Evolutionary conservation across 1,140 invertebrate species (phyloP).

Genomic region (Sesamia nonagrioides): DNA sequence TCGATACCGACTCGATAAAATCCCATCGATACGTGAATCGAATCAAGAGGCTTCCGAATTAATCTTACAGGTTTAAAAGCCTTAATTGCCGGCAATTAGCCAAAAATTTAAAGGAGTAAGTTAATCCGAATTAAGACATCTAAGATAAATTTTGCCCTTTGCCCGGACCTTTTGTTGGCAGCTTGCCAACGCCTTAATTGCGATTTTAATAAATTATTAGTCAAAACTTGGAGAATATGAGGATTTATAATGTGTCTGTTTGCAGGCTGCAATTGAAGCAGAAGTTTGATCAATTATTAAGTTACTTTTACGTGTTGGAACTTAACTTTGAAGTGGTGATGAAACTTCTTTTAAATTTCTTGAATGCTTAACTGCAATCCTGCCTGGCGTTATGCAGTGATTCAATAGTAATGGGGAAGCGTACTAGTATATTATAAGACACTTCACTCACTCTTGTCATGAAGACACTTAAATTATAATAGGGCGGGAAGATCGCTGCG

Average conservation of each 20-base stretch:
- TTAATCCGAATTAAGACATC: conserved; percentile 55
- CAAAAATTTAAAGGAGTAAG: conserved; percentile 60
- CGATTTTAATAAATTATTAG: conserved; percentile 64
- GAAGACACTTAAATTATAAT: too few relatives aligned
- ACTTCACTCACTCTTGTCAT: too few relatives aligned
- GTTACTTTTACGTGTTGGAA: background rate
- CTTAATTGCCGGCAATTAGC: conserved; percentile 59
- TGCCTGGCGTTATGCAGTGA: too few relatives aligned
- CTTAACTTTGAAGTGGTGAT: background rate
- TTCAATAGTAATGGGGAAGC: too few relatives aligned
- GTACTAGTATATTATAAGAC: too few relatives aligned
- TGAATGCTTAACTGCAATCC: too few relatives aligned
- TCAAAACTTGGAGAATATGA: conserved; percentile 39
- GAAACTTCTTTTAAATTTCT: too few relatives aligned
- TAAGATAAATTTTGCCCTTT: conserved; percentile 60
- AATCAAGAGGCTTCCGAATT: background rate
- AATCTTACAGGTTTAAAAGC: conserved; percentile 33
- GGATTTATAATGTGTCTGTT: conserved; percentile 50
- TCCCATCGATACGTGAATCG: conserved; percentile 31
- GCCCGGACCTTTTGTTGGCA: conserved; percentile 45
- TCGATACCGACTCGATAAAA: conserved; percentile 29
- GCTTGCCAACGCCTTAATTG: conserved; percentile 58
- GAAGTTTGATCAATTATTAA: background rate
- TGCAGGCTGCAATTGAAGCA: conserved; percentile 14
- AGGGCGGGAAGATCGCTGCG: too few relatives aligned